Base-by-base conservation (phyloP, 2,113 vertebrate species). In the Ibidorhyncha struthersii region DNA sequence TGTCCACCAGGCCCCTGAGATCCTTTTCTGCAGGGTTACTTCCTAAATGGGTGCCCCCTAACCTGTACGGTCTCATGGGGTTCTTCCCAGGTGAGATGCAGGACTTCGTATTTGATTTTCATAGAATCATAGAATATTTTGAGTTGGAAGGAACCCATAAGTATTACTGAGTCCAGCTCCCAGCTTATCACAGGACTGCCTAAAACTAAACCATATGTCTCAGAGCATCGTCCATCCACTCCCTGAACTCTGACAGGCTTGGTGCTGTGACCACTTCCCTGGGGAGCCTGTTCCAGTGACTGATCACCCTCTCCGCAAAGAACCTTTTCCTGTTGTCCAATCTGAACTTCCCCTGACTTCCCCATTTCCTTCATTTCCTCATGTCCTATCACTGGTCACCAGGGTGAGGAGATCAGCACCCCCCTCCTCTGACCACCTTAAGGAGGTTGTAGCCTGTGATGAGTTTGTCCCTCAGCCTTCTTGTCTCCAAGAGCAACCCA, bases 341-440 rank as follows among this genome's bases (percentile, higher is more conserved):
- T 23, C 21, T 65, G 27, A 76, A 93, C 32, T 36, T 34, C 8
- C 25, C 6, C 8, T 58, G 34, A 49, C 21, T 49, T 49, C 49
- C 49, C 21, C 49, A 49, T 23, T 23, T 49, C 49, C 49, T 49
- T 49, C 22, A 17, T 53, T 88, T 72, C 38, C 23, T 72, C 0
- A 0, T 32, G 4, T 41, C 63, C 41, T 45, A 23, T 49, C 49
- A 12, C 49, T 79, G 41, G 14, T 41, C 19, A 56, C 14, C 36
- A 80, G 59, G 72, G 52, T 45, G 32, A 61, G 17, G 8, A 41
- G 30, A 47, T 55, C 45, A 61, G 18, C 22, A 66, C 5, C 41
- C 23, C 9, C 8, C 11, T 43, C 40, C 4, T 0, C 34, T 73
- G 43, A 6, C 10, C 4, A 0, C 7, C 20, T 12, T 50, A 27